A percentile compares a stretch with the other conserved stretches of the same genome.
These are phyloP conservation scores for Lycopodina hypogea DNA, from an alignment of 37 sponge, comb jelly and placozoan genomes.

Conservation along the genomic window DNA sequence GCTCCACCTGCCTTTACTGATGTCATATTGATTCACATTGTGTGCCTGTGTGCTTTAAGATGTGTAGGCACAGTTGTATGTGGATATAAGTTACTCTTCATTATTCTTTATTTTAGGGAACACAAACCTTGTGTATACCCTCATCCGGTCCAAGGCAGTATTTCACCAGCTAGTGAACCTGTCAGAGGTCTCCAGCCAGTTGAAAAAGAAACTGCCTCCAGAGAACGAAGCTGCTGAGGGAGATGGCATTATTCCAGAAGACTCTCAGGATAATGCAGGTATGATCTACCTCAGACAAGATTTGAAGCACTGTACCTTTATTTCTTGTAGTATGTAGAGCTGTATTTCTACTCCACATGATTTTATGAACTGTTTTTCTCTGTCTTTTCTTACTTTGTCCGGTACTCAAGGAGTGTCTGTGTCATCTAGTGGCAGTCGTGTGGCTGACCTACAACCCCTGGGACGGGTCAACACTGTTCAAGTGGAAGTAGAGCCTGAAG, in stretches of 20 bases:
- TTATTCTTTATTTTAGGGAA: conserved; percentile 66
- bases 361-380: too few species aligned
- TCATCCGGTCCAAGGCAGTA: conserved; percentile 80
- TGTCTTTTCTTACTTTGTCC: too few species aligned
- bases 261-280: background rate
- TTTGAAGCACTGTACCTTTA: too few species aligned
- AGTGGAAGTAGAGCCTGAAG: conserved; percentile 53
- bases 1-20: too few species aligned
- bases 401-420: background rate
- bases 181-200: conserved; percentile 60
- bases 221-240: background rate
- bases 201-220: background rate
- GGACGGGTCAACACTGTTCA: conserved; percentile 42
- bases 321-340: background rate
- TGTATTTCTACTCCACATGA: too few species aligned
- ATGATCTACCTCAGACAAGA: background rate
- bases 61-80: too few species aligned
- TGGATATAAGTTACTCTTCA: too few species aligned
- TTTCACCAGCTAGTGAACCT: conserved; percentile 85
- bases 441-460: conserved; percentile 45
- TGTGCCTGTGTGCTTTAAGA: too few species aligned
- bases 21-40: too few species aligned
- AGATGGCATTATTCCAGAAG: background rate
- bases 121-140: conserved; percentile 80
- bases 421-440: background rate